Evolutionary conservation across 2,888 invertebrate genomes (phyloP), one percentile per base, ranked within the genome.

Genomic region (Drosophila parthenogenetica): DNA sequence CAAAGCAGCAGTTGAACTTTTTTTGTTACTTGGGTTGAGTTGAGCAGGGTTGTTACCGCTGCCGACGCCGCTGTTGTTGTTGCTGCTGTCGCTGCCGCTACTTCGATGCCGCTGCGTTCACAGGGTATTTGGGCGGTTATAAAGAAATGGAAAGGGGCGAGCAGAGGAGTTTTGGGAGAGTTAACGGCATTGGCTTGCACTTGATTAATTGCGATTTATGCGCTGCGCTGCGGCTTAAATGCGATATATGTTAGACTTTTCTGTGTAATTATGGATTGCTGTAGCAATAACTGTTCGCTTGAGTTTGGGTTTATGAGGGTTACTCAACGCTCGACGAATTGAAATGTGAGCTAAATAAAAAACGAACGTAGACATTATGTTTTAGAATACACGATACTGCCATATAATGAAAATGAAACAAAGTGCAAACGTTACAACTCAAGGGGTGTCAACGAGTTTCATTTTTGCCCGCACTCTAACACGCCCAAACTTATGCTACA

Each of bases 161-260:
- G 59, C 42, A 60, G 72, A 14, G 49, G 17, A 10, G 14, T 35
- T 57, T 45, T 32, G 74, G 57, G 72, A 77, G 76, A 76, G 59
- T 79, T 60, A 75, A 76, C 73, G 81, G 82, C 79, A 84, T 87
- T 85, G 85, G 83, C 87, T 85, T 85, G 85, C 87, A 85, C 87
- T 87, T 85, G 85, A 85, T 85, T 87, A 85, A 85, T 85, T 85
- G 86, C 87, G 86, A 85, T 84, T 84, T 84, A 87, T 82, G 81
- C 79, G 79, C 71, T 67, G 84, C 60, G 65, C 69, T 82, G 80
- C 74, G 71, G 80, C 83, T 82, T 84, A 84, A 81, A 81, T 69
- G 83, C 76, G 72, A 69, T 81, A 80, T 83, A 74, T 79, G 68
- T 63, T 61, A 65, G 74, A 77, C 29, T 73, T 55, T 77, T 77